A percentile compares a stretch with the other conserved stretches of the same genome.
Evolutionary conservation across 1,140 invertebrate genomes (phyloP).

Genomic region (Camponotus floridanus): DNA sequence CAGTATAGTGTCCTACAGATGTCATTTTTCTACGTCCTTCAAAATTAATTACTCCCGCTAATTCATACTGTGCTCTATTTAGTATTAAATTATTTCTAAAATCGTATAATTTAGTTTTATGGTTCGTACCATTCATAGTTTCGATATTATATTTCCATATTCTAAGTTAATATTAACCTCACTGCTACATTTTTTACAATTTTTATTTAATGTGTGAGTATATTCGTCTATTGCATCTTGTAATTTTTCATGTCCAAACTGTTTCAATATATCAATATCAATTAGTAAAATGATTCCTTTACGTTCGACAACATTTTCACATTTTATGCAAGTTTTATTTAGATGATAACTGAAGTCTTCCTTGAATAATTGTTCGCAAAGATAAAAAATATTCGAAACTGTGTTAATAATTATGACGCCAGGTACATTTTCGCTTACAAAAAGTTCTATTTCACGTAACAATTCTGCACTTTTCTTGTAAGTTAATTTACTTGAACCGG

Average conservation of each 20-base stretch:
- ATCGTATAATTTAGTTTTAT: too few species aligned
- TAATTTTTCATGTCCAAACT: background rate
- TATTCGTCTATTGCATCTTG: background rate
- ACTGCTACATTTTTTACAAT: too few species aligned
- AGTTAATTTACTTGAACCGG: background rate
- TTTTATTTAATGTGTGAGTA: background rate
- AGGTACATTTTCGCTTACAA: background rate
- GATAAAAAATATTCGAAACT: background rate
- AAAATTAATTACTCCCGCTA: too few species aligned
- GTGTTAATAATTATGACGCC: background rate
- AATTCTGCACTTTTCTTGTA: background rate
- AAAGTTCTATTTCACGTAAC: background rate
- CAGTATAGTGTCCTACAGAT: too few species aligned
- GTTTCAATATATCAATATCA: background rate
- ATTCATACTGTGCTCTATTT: too few species aligned
- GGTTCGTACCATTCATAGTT: too few species aligned
- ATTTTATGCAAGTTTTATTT: background rate
- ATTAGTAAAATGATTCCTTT: slow-evolving; percentile 1
- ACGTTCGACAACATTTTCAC: background rate
- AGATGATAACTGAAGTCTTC: background rate
- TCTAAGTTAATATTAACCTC: background rate
- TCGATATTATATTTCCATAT: too few species aligned
- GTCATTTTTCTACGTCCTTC: too few species aligned
- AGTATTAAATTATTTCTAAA: too few species aligned
- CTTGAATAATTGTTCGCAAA: slow-evolving; percentile 1